Percentiles rank a stretch among this genome's conserved stretches.
Evolutionary conservation across 2,888 invertebrate species (phyloP).

Genomic region (Cataglyphis altisquamis): DNA sequence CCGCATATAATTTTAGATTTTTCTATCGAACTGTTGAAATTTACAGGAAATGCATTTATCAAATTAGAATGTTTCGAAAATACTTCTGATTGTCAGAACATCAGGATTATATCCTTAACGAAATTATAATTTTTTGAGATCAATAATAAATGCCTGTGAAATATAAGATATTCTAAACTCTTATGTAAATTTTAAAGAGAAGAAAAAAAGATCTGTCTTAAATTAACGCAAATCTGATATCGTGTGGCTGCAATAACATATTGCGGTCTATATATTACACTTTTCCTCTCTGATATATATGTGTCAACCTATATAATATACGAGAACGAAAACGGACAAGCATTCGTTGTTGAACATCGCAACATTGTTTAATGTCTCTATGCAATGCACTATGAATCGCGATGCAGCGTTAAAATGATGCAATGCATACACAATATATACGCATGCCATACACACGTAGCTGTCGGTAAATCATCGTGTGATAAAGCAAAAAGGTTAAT

Average conservation of each 20-base stretch:
- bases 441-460: neutral
- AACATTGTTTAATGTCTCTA: conserved; percentile 45
- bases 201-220: neutral
- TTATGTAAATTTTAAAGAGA: neutral
- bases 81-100: neutral
- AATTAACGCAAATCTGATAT: neutral
- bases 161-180: neutral
- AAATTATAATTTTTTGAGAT: neutral
- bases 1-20: neutral
- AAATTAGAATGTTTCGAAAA: neutral
- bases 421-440: conserved; percentile 63
- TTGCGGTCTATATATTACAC: neutral
- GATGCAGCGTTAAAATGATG: conserved; percentile 69
- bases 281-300: conserved; percentile 15
- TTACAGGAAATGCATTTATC: neutral
- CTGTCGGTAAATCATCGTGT: conserved; percentile 79
- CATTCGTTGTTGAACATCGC: conserved; percentile 44
- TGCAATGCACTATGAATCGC: conserved; percentile 32
- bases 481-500: conserved; percentile 79
- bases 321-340: conserved; percentile 22
- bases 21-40: neutral
- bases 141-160: neutral
- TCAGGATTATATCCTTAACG: neutral
- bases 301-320: conserved; percentile 24
- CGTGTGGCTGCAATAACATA: neutral